A percentile compares a stretch with the other conserved stretches of the same genome.
These are phyloP conservation scores for Mayetiola destructor DNA, from an alignment of 2,888 invertebrate species.

Conservation along the genomic window DNA sequence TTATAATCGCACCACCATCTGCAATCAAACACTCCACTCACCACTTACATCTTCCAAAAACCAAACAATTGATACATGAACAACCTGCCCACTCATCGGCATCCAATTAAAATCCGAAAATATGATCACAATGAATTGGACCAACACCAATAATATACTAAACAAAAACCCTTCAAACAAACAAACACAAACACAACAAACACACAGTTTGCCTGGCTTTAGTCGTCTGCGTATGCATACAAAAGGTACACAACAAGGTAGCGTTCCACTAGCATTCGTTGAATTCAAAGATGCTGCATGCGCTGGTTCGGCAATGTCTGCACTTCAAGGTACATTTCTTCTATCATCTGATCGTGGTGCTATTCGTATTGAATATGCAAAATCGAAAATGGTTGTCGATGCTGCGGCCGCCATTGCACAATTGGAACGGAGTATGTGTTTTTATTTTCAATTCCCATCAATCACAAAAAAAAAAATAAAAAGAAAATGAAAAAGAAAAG, in stretches of 20 bases:
- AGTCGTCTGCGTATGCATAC: conserved; percentile 91
- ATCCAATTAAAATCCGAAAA: too few species aligned
- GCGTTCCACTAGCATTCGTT: conserved; percentile 92
- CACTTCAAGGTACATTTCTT: conserved; percentile 90
- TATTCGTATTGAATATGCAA: conserved; percentile 97
- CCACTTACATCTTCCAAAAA: too few species aligned
- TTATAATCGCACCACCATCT: too few species aligned
- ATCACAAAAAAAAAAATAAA: too few species aligned
- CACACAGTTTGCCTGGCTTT: conserved; percentile 90
- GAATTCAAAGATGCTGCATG: conserved; percentile 88
- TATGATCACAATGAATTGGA: too few species aligned
- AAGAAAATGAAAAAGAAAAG: too few species aligned
- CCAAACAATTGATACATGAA: too few species aligned
- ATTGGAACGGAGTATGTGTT: conserved; percentile 35
- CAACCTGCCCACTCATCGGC: too few species aligned
- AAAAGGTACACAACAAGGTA: conserved; percentile 46
- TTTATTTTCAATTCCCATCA: conserved; percentile 13
- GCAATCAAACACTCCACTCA: too few species aligned
- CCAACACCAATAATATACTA: too few species aligned
- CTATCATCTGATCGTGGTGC: conserved; percentile 93
- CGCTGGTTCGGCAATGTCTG: conserved; percentile 83
- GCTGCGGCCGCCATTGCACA: conserved; percentile 21
- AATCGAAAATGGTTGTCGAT: conserved; percentile 74
- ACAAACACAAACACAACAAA: background rate
- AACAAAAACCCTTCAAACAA: background rate